Base-by-base conservation (phyloP, 2,797 vertebrate genomes). In the Gymnoscopelus microlampas region DNA sequence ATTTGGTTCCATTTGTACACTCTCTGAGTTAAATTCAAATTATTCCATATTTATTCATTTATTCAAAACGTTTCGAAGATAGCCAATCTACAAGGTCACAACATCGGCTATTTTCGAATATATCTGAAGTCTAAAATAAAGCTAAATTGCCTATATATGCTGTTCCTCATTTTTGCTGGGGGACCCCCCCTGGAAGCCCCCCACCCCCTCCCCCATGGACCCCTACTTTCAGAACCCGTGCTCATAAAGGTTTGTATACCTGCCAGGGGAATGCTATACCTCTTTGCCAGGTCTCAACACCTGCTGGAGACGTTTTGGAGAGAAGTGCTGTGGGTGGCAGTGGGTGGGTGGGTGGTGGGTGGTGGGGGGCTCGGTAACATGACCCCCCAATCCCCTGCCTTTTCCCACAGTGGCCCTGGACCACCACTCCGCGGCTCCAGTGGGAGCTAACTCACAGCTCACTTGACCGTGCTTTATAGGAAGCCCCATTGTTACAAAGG, bases 361-460 rank as follows among this genome's bases (percentile, higher is more conserved):
- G 89, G 79, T 82, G 82, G 53, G 78, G 69, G 87, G 79, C 89
- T 84, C 77, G 83, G 93, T 90, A 94, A 93, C 91, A 88, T 79
- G 83, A 93, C 80, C 78, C 91, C 80, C 61, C 76, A 86, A 80
- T 86, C 87, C 80, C 73, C 86, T 91, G 88, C 84, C 91, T 93
- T 93, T 93, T 93, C 93, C 94, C 92, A 93, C 93, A 93, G 90
- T 88, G 90, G 89, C 89, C 89, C 86, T 87, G 86, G 90, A 92
- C 90, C 83, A 87, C 90, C 90, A 86, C 88, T 91, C 90, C 83
- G 76, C 69, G 73, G 80, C 85, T 86, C 87, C 77, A 76, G 86
- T 87, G 81, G 19, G n/a, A n/a, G 90, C 88, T 88, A 93, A 90
- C 88, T 92, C 92, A 93, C 87, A 84, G 92, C 93, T 93, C 90